Evolutionary conservation across 2,797 vertebrate genomes (phyloP).

Genomic region (Rhinogobio ventralis): DNA sequence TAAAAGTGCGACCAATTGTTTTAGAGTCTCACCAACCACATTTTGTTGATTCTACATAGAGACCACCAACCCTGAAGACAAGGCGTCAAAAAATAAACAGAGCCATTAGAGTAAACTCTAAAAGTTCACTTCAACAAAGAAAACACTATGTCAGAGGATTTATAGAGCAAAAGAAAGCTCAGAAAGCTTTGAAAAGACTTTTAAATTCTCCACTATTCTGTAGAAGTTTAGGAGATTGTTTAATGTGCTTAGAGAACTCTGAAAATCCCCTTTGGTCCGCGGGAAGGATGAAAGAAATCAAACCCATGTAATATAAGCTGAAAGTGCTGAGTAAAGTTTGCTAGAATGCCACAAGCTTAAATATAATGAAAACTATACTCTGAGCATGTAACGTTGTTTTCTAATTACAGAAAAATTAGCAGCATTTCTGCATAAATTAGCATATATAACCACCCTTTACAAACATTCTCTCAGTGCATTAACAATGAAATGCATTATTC

Average conservation of each 20-base stretch:
- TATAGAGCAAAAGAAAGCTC: neutral
- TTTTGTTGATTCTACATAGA: conserved; percentile 7
- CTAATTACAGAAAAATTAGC: conserved; percentile 37
- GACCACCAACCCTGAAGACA: conserved; percentile 28
- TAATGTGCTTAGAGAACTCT: neutral
- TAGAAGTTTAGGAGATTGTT: neutral
- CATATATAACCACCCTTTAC: conserved; percentile 23
- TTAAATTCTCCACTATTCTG: neutral
- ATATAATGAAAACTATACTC: neutral
- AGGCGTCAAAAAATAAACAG: conserved; percentile 39
- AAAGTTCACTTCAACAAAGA: neutral
- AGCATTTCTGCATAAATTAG: conserved; percentile 44
- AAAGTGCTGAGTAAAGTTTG: conserved; percentile 14
- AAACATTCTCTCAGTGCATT: conserved; percentile 6
- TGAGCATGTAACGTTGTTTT: neutral
- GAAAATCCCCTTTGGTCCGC: conserved; percentile 11
- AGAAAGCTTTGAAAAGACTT: neutral
- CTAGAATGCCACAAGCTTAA: neutral
- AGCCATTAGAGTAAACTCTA: neutral
- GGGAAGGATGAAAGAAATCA: neutral
- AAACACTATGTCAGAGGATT: neutral
- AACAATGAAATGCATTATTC: conserved; percentile 21
- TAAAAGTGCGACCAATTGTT: too few relatives aligned
- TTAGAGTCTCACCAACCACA: conserved; percentile 7
- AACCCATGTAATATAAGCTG: neutral